Base-by-base conservation (phyloP, 2,888 invertebrate species). In the Dasysyrphus albostriatus region DNA sequence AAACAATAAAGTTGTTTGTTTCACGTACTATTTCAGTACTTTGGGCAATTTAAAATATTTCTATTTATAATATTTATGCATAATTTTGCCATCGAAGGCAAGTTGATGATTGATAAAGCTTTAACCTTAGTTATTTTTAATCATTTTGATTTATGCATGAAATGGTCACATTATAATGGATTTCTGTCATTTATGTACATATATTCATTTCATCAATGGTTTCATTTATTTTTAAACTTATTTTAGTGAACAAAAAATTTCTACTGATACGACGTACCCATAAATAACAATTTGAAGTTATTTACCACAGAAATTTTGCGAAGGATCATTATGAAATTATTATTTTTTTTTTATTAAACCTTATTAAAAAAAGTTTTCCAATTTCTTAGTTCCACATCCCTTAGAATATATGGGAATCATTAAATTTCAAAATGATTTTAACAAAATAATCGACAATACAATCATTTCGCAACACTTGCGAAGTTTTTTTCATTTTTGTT, bases 71-170 rank as follows among this genome's bases (percentile, higher is more conserved):
- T n/a, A 44, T 3, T 14, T 24, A 24, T 24, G 24, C 24, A 24
- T 24, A 24, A 24, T 24, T 24, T 24, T 24, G 24, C 24, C 24
- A 24, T 24, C 24, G 3, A n/a, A 5, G 32, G 32, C 3, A 32
- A 32, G 32, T 5, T 32, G 5, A 32, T 32, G 32, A 32, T 5
- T 32, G 32, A 32, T 32, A 32, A 6, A 32, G 32, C 32, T 7
- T 32, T 32, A 7, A 24, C 7, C 5, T 32, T 6, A 32, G 32
- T 6, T 32, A 32, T 32, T 32, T 32, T 2, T 32, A 32, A 6
- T 44, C 16, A 16, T 10, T 49, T 19, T 61, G 5, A 37, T 58
- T 58, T 16, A 42, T 42, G 61, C 24, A 61, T 61, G 42, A 24
- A 24, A 34, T 16, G 0, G 34, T 58, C 16, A 47, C 16, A 47